Base-by-base conservation (phyloP, 1,140 invertebrate genomes). In the Pseudomyrmex pallidus region DNA sequence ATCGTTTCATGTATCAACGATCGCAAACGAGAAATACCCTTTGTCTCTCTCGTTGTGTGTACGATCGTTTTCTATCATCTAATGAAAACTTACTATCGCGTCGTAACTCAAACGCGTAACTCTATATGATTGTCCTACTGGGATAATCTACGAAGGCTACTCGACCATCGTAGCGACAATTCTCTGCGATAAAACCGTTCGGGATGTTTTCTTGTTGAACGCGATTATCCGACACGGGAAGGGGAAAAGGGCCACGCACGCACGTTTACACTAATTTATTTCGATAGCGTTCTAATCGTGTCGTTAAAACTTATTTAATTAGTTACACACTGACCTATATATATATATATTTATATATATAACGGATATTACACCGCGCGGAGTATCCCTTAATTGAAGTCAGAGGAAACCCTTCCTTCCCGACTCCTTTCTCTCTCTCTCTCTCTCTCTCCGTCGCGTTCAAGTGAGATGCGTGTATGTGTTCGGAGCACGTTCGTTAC, bases 91-190 rank as follows among this genome's bases (percentile, higher is more conserved):
- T 35, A 50, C 22, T 72, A 59, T 22, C 50, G 54, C 46, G 54
- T 82, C 13, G 35, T 50, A 84, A 87, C 20, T 46, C 50, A 82
- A 89, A 87, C 56, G 62, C 44, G 82, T 62, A 83, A 82, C 67
- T 50, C 62, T 83, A 78, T 35, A 35, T 89, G 89, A 88, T 90
- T 89, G 89, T 89, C 85, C 89, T 90, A 91, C 85, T 62, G 72
- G 59, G 74, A 76, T 83, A 63, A 62, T 57, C 72, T 77, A 85
- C 48, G 83, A 70, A 59, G 63, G 35, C 35, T 35, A 35, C 63
- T 68, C 22, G 22, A 68, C 66, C 50, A 13, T 74, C 50, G 22
- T 12, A 8, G 35, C 20, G 56, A 61, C 57, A 59, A 25, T 17
- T 85, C 62, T 74, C 8, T 46, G 50, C 25, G n/a, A 59, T 25